Conservation (phyloP, 2,888 invertebrate genomes). For the Hipparchia sbordonii region DNA sequence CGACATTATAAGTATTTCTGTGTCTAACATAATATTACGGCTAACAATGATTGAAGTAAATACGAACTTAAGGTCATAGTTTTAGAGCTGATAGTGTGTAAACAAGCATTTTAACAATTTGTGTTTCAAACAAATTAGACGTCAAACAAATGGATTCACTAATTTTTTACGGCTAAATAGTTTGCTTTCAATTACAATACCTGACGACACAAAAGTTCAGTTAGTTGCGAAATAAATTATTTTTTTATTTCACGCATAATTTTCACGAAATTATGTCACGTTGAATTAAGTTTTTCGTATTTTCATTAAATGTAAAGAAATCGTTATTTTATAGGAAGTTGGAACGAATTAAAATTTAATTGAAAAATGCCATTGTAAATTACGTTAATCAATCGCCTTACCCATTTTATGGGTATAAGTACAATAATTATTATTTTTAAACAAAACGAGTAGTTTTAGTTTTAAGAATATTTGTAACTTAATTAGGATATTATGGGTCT, state of each 20-base stretch:
- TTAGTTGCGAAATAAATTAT: not conserved
- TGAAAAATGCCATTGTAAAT: not conserved
- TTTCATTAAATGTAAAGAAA: not conserved
- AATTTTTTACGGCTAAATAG: not conserved
- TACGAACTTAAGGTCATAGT: not conserved
- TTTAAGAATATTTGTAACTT: too few relatives aligned
- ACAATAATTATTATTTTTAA: too few relatives aligned
- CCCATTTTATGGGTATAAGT: not conserved
- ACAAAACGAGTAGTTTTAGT: too few relatives aligned
- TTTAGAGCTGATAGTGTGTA: not conserved
- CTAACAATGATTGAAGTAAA: not conserved
- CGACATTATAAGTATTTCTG: slow-evolving; percentile 14
- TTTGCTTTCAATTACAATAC: not conserved
- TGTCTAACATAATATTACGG: slow-evolving; percentile 2
- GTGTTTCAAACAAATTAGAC: not conserved
- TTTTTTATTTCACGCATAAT: not conserved
- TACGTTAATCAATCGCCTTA: not conserved
- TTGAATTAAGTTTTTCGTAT: not conserved
- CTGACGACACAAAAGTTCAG: not conserved
- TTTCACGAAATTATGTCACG: not conserved
- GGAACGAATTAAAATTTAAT: slow-evolving; percentile 2
- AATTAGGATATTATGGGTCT: too few relatives aligned
- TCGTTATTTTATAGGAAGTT: not conserved
- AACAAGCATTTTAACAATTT: not conserved
- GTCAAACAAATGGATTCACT: not conserved